Percentiles rank a stretch among this genome's conserved stretches.
Conservation (phyloP, 2,888 invertebrate genomes). For the Mechanitis messenoides region DNA sequence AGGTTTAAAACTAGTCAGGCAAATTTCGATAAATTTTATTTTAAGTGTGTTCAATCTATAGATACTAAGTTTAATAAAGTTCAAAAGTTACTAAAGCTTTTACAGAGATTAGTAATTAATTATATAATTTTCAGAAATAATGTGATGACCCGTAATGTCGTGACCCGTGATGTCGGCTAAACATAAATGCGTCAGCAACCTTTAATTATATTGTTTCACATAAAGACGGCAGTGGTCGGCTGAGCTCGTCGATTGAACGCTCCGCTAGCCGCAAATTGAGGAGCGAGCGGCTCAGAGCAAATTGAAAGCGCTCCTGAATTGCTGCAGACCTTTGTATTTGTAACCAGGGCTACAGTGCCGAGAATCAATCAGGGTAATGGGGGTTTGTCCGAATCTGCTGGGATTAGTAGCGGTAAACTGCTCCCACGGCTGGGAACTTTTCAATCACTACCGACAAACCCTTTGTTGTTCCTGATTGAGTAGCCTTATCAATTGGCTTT, state of each 20-base stretch:
- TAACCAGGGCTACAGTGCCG: conserved; percentile 55
- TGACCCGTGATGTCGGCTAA: not conserved
- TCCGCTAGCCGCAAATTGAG: conserved; percentile 57
- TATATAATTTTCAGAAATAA: too few relatives aligned
- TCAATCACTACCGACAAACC: conserved; percentile 43
- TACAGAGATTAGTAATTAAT: too few relatives aligned
- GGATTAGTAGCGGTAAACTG: conserved; percentile 61
- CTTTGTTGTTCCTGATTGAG: conserved; percentile 52
- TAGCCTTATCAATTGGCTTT: conserved; percentile 33
- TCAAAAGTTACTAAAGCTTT: too few relatives aligned
- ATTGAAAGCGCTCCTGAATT: conserved; percentile 69
- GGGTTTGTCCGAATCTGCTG: conserved; percentile 61
- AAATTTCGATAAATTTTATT: too few relatives aligned
- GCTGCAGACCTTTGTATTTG: conserved; percentile 68
- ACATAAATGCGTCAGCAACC: not conserved
- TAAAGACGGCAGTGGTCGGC: conserved; percentile 24
- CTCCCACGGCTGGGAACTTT: conserved; percentile 44
- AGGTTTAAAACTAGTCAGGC: too few relatives aligned
- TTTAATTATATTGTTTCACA: conserved; percentile 13
- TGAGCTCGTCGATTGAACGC: conserved; percentile 36
- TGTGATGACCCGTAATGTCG: too few relatives aligned
- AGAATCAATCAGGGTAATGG: conserved; percentile 73
- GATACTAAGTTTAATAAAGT: too few relatives aligned
- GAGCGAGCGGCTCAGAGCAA: conserved; percentile 59
- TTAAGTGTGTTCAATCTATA: too few relatives aligned